Evolutionary conservation across 2,888 invertebrate species (phyloP), one percentile per base, ranked within the genome.

Genomic region (Hirtodrosophila cameraria): DNA sequence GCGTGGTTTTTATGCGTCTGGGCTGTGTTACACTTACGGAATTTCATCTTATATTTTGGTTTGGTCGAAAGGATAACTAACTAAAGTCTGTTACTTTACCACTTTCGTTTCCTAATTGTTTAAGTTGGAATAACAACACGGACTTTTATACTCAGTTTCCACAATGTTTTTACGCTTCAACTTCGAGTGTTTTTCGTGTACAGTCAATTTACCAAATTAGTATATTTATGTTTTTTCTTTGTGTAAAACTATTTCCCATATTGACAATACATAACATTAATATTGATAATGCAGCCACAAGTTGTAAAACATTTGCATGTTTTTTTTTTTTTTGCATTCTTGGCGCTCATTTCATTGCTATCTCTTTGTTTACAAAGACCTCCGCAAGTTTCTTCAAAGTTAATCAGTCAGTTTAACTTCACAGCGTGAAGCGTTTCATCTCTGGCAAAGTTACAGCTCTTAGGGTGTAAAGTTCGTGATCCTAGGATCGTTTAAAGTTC

Each of bases 61-160:
- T 36, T 7, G 16, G 15, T 62, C 28, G 42, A 78, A 63, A 67
- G 76, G 57, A 64, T 76, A 74, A 65, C 64, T 75, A 73, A 64
- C 78, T 55, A 39, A 20, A 30, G 23, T 36, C 0, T 18, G 63
- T 49, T 53, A 78, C 70, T 74, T 82, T 65, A 63, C 53, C 57
- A 33, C 68, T 66, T 60, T 64, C 75, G 33, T 36, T 64, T 55
- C 38, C 27, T 16, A 31, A 12, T 30, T 48, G 30, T 18, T 53
- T 20, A 9, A 15, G 12, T 12, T 59, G 16, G 16, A 48, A 20
- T 35, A 12, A 3, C 9, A 39, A 36, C 42, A 12, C 38, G 18
- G 13, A 2, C 65, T 80, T 83, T 83, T 80, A 80, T 80, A 83
- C 49, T 16, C 38, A 31, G 11, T 18, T 1, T 16, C 16, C 39